Conservation (phyloP, 2,113 vertebrate genomes). For the Chlorocebus sabaeus region DNA sequence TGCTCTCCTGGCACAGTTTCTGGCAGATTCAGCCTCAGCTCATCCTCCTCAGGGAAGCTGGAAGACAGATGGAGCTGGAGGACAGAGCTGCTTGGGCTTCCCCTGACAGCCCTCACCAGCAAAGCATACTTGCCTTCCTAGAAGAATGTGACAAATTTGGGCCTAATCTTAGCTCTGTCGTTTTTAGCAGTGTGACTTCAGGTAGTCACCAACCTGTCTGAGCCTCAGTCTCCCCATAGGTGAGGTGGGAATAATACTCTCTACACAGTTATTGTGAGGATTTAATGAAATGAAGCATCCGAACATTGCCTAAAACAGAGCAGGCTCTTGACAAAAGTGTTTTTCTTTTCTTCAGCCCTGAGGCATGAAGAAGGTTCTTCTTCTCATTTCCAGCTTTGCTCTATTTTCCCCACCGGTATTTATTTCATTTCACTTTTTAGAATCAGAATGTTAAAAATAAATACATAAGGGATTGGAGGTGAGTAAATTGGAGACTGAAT, state of each 20-base stretch:
- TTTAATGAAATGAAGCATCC: neutral
- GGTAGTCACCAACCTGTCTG: neutral
- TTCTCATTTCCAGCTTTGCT: neutral
- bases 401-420: neutral
- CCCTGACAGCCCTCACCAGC: neutral
- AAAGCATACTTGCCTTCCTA: neutral
- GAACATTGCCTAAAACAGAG: neutral
- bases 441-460: conserved; percentile 39
- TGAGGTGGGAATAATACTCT: neutral
- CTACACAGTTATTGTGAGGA: neutral
- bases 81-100: neutral
- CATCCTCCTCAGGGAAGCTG: neutral
- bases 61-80: neutral
- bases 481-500: neutral
- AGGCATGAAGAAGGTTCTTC: neutral
- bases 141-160: neutral
- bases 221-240: neutral
- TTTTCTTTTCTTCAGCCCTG: neutral
- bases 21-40: neutral
- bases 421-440: conserved; percentile 19
- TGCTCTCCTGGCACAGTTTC: neutral
- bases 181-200: neutral
- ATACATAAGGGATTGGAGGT: neutral
- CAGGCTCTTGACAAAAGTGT: neutral
- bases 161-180: neutral